Evolutionary conservation across 1,140 invertebrate species (phyloP).

Genomic region (Heliothis virescens): DNA sequence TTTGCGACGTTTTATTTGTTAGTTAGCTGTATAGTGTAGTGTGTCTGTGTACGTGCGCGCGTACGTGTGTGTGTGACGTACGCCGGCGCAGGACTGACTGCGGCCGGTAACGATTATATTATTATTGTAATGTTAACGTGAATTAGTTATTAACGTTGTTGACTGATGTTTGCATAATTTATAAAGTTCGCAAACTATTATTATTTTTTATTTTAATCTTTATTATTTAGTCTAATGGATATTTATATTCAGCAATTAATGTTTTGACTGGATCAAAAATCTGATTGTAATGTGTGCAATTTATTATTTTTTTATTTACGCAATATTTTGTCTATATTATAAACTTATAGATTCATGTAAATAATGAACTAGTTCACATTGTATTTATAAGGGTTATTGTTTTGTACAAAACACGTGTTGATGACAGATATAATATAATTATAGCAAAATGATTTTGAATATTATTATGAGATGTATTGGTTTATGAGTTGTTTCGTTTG

Average conservation of each 20-base stretch:
- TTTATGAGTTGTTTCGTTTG: slow-evolving; percentile 37
- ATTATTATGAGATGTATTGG: slow-evolving; percentile 42
- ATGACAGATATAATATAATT: slow-evolving; percentile 37
- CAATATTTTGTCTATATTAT: slow-evolving; percentile 52
- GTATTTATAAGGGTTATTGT: slow-evolving; percentile 65
- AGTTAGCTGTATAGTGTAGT: slow-evolving; percentile 61
- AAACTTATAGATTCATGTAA: slow-evolving; percentile 61
- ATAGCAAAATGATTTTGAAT: slow-evolving; percentile 51
- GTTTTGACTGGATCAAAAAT: slow-evolving; percentile 77
- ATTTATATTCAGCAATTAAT: slow-evolving; percentile 59
- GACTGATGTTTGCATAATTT: slow-evolving; percentile 81
- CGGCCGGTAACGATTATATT: background rate
- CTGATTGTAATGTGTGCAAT: slow-evolving; percentile 72
- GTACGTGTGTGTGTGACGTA: slow-evolving; percentile 2
- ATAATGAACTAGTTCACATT: slow-evolving; percentile 57
- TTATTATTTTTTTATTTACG: slow-evolving; percentile 60
- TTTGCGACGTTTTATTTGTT: slow-evolving; percentile 64
- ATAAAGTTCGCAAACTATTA: slow-evolving; percentile 69
- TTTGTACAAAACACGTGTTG: slow-evolving; percentile 64
- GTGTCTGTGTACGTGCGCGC: slow-evolving; percentile 31
- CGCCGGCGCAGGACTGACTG: background rate
- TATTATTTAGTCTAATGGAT: slow-evolving; percentile 79
- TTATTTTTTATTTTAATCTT: slow-evolving; percentile 74
- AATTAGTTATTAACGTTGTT: slow-evolving; percentile 56
- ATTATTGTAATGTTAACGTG: slow-evolving; percentile 48